Evolutionary conservation across 2,797 vertebrate genomes (phyloP).

Genomic region (Gadopsis marmoratus): DNA sequence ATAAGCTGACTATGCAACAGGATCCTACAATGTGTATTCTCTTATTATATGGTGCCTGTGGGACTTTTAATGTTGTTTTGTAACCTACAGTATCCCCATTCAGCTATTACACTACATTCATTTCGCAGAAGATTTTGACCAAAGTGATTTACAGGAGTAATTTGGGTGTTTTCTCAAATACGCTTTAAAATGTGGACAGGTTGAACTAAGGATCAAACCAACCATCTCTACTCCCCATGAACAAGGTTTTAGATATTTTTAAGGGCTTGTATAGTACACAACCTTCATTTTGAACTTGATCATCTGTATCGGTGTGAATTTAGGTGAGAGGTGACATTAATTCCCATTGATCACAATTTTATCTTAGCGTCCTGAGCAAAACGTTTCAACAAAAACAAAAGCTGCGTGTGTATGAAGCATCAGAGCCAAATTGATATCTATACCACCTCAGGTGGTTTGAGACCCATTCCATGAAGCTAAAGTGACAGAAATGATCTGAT

Average conservation of each 20-base stretch:
- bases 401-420: neutral
- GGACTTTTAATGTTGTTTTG: neutral
- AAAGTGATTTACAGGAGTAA: neutral
- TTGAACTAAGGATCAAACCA: neutral
- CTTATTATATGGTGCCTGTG: neutral
- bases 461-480: neutral
- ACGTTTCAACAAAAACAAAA: neutral
- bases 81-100: neutral
- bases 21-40: constrained; percentile 11
- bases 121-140: neutral
- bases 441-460: neutral
- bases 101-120: neutral
- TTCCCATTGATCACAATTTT: neutral
- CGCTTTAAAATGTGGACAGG: neutral
- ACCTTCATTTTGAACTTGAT: neutral
- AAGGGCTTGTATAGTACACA: neutral
- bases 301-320: neutral
- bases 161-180: neutral
- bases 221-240: neutral
- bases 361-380: neutral
- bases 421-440: neutral
- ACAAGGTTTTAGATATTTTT: neutral
- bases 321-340: neutral
- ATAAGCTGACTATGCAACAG: constrained; percentile 1
- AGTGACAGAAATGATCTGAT: neutral